Evolutionary conservation across 2,797 vertebrate genomes (phyloP).

Genomic region (Capromys pilorides): DNA sequence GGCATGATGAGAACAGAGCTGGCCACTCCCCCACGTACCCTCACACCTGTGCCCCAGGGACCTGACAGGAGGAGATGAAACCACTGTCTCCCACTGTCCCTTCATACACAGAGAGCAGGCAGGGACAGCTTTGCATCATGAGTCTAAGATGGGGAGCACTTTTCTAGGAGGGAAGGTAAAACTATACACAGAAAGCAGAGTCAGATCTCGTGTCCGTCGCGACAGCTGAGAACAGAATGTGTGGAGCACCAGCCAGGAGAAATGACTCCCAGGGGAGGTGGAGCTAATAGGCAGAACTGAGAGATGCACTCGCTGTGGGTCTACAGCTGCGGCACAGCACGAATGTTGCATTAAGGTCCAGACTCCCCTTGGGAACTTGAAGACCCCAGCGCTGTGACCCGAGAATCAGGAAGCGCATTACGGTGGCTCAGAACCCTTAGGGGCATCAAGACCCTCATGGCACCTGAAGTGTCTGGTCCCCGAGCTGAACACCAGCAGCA

Average conservation of each 20-base stretch:
- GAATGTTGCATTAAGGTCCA: slow-evolving; percentile 47
- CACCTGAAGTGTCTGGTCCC: neutral
- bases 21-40: neutral
- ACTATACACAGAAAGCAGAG: neutral
- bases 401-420: slow-evolving; percentile 42
- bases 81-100: neutral
- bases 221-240: neutral
- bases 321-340: slow-evolving; percentile 72
- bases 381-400: slow-evolving; percentile 50
- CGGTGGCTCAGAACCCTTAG: neutral
- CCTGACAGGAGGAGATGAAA: neutral
- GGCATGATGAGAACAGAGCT: slow-evolving; percentile 35
- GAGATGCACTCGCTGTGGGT: slow-evolving; percentile 60
- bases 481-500: neutral
- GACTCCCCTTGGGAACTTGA: slow-evolving; percentile 66
- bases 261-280: slow-evolving; percentile 63
- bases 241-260: slow-evolving; percentile 32
- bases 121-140: neutral
- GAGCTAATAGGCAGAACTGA: slow-evolving; percentile 66
- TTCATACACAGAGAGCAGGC: neutral
- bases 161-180: slow-evolving; percentile 15
- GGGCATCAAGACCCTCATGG: neutral
- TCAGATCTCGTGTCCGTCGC: neutral
- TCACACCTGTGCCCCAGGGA: neutral
- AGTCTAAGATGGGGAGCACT: neutral